These are phyloP conservation scores for Zeuzera pyrina DNA, from an alignment of 2,888 invertebrate species.

Conservation along the genomic window DNA sequence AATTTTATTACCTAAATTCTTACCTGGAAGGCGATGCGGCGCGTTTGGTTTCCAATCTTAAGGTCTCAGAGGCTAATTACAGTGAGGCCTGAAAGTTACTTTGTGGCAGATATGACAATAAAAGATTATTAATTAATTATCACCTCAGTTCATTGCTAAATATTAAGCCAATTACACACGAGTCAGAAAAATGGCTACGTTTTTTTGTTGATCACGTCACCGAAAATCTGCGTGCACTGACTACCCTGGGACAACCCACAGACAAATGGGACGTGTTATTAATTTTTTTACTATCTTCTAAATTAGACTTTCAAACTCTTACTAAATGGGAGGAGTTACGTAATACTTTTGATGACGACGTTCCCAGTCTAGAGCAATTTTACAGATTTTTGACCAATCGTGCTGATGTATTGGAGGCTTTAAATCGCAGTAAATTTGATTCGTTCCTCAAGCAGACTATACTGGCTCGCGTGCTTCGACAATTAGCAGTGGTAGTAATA, in stretches of 20 bases:
- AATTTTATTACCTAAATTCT: slow-evolving; percentile 16
- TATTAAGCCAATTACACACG: slow-evolving; percentile 9
- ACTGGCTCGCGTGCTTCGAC: too few species aligned
- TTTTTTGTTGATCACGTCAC: slow-evolving; percentile 16
- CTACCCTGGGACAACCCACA: slow-evolving; percentile 15
- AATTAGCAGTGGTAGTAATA: too few species aligned
- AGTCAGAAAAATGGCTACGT: slow-evolving; percentile 14
- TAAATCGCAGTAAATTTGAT: neutral
- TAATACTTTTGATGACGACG: slow-evolving; percentile 5
- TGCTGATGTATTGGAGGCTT: neutral
- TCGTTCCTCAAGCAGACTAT: too few species aligned
- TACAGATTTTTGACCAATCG: neutral
- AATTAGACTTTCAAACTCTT: slow-evolving; percentile 13
- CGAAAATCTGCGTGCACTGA: slow-evolving; percentile 17
- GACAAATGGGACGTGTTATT: slow-evolving; percentile 12
- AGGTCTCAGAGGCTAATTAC: slow-evolving; percentile 11
- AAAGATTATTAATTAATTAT: slow-evolving; percentile 12
- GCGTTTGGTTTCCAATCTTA: slow-evolving; percentile 12
- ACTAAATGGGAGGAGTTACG: slow-evolving; percentile 9
- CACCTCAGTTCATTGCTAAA: slow-evolving; percentile 15
- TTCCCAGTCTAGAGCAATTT: slow-evolving; percentile 5
- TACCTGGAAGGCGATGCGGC: slow-evolving; percentile 19
- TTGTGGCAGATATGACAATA: slow-evolving; percentile 13
- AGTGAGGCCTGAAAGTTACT: slow-evolving; percentile 10
- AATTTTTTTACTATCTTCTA: slow-evolving; percentile 12